Conservation (phyloP, 2,888 invertebrate genomes). For the Phymatocera aterrima region DNA sequence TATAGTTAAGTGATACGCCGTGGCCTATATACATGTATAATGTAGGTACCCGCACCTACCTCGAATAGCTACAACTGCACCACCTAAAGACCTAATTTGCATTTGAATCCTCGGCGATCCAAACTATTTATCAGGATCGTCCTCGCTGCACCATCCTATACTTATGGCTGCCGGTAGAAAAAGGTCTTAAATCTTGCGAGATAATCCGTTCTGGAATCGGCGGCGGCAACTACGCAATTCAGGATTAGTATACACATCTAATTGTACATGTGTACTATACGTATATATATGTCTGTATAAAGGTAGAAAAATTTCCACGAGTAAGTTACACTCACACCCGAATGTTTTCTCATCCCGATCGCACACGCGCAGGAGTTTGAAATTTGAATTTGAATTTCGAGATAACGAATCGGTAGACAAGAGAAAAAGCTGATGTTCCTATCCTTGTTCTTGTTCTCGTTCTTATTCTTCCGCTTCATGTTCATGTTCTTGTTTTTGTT, state of each 20-base stretch:
- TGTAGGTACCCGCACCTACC: too few species aligned
- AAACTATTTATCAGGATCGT: constrained; percentile 59
- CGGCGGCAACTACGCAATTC: background rate
- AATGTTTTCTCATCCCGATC: too few species aligned
- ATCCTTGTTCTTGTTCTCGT: too few species aligned
- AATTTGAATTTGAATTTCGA: background rate
- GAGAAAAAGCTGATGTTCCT: too few species aligned
- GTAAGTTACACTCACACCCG: too few species aligned
- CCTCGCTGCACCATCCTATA: background rate
- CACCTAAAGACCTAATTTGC: constrained; percentile 55
- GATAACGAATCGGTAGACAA: background rate
- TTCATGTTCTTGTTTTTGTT: too few species aligned
- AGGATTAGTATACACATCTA: background rate
- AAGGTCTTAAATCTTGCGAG: constrained; percentile 60
- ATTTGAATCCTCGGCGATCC: constrained; percentile 65
- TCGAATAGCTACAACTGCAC: too few species aligned
- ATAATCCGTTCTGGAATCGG: constrained; percentile 59
- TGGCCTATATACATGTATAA: background rate
- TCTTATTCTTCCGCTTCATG: too few species aligned
- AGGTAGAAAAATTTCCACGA: background rate
- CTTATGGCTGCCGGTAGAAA: constrained; percentile 45
- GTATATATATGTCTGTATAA: too few species aligned
- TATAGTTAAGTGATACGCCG: constrained; percentile 13
- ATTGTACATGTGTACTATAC: background rate
- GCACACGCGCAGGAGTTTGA: background rate